These are phyloP conservation scores for Gerosis bhagava DNA, from an alignment of 2,888 invertebrate species.

Conservation along the genomic window DNA sequence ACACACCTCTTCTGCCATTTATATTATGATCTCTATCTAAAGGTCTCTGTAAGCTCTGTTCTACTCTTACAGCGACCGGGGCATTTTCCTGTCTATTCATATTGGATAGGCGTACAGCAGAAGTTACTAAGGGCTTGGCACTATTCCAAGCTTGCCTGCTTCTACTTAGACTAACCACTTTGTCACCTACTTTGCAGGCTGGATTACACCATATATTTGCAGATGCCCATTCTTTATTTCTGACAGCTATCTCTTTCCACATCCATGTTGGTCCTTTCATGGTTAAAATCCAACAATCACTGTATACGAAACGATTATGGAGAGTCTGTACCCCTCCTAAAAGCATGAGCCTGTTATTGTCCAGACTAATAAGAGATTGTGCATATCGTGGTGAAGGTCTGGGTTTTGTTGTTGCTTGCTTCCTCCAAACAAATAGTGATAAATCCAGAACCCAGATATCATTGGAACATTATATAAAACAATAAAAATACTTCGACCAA, in stretches of 20 bases:
- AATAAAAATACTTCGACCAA: too few relatives aligned
- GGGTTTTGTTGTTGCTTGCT: slow-evolving; percentile 85
- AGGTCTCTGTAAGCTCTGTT: slow-evolving; percentile 73
- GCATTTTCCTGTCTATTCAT: slow-evolving; percentile 64
- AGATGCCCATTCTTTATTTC: slow-evolving; percentile 90
- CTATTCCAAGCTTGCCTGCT: slow-evolving; percentile 80
- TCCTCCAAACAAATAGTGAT: slow-evolving; percentile 88
- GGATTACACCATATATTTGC: slow-evolving; percentile 97
- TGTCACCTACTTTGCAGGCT: slow-evolving; percentile 90
- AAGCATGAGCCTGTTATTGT: slow-evolving; percentile 89
- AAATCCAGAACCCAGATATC: slow-evolving; percentile 95
- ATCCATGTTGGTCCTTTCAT: slow-evolving; percentile 89
- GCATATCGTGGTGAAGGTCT: slow-evolving; percentile 94
- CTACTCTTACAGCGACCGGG: slow-evolving; percentile 73
- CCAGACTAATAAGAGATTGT: slow-evolving; percentile 94
- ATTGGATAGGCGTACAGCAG: slow-evolving; percentile 74
- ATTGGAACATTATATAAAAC: too few relatives aligned
- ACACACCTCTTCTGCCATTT: slow-evolving; percentile 85
- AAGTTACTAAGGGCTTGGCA: slow-evolving; percentile 78
- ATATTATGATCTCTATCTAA: slow-evolving; percentile 88
- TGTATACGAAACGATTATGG: slow-evolving; percentile 88
- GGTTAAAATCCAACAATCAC: slow-evolving; percentile 95
- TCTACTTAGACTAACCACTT: slow-evolving; percentile 88
- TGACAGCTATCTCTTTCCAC: slow-evolving; percentile 89
- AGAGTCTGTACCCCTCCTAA: slow-evolving; percentile 95